Conservation (phyloP, 2,113 vertebrate species). For the Diadophis punctatus region DNA sequence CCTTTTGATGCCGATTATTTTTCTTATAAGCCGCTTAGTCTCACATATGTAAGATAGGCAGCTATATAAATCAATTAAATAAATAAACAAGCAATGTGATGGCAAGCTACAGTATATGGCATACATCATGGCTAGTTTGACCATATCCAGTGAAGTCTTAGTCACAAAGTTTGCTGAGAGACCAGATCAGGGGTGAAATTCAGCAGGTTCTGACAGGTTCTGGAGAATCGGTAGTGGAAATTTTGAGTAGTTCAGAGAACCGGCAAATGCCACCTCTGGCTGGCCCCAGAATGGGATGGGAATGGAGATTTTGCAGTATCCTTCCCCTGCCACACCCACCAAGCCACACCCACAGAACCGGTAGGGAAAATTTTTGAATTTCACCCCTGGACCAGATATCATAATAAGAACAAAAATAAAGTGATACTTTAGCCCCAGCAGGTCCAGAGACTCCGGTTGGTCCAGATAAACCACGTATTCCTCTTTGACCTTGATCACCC, state of each 20-base stretch:
- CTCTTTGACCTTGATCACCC: conserved; percentile 87
- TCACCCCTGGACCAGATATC: background rate
- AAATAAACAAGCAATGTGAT: background rate
- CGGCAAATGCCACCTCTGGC: too few species aligned
- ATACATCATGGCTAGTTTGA: background rate
- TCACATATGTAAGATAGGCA: background rate
- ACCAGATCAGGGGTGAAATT: too few species aligned
- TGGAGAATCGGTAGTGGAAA: too few species aligned
- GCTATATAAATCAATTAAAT: background rate
- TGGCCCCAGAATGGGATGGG: too few species aligned
- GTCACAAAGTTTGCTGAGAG: background rate
- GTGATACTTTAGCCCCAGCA: conserved; percentile 79
- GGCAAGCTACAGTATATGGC: background rate
- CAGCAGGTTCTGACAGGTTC: too few species aligned
- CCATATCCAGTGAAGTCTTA: background rate
- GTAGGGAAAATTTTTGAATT: too few species aligned
- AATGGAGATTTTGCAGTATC: too few species aligned
- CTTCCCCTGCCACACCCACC: too few species aligned
- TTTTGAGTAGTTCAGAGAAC: too few species aligned
- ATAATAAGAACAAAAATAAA: background rate
- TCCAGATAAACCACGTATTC: conserved; percentile 83
- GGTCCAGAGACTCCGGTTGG: conserved; percentile 78
- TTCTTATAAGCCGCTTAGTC: background rate
- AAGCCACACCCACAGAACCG: too few species aligned
- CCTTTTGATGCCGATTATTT: background rate